Evolutionary conservation across 2,888 invertebrate genomes (phyloP).

Genomic region (Teleiodes luculella): DNA sequence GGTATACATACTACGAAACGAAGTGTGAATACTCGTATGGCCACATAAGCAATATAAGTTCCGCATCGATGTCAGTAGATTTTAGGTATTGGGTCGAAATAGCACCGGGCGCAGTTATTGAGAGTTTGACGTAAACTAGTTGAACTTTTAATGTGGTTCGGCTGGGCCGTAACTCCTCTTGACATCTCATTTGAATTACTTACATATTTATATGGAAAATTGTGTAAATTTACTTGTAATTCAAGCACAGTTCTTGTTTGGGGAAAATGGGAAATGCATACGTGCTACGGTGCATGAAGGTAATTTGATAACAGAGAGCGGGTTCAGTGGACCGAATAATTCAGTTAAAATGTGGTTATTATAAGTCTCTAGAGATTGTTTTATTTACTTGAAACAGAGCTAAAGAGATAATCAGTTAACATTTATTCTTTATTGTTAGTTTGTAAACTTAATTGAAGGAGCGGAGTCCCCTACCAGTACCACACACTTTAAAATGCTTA

Average conservation of each 20-base stretch:
- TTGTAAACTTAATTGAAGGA: too few relatives aligned
- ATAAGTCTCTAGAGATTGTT: too few relatives aligned
- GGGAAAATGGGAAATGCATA: too few relatives aligned
- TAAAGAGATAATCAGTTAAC: too few relatives aligned
- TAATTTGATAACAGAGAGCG: not conserved
- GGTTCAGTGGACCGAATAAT: not conserved
- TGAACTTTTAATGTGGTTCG: slow-evolving; percentile 10
- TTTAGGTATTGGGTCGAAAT: slow-evolving; percentile 1
- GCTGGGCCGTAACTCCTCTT: not conserved
- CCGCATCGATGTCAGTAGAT: not conserved
- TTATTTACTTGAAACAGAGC: not conserved
- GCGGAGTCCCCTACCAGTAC: too few relatives aligned
- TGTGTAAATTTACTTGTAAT: not conserved
- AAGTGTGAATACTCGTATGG: not conserved
- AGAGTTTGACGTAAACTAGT: slow-evolving; percentile 6
- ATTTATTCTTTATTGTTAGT: too few relatives aligned
- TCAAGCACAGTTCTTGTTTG: too few relatives aligned
- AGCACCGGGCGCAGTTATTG: slow-evolving; percentile 7
- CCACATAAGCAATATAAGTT: slow-evolving; percentile 4
- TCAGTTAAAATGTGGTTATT: too few relatives aligned
- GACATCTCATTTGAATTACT: slow-evolving; percentile 1
- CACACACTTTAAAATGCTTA: too few relatives aligned
- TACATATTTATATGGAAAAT: not conserved
- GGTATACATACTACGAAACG: not conserved
- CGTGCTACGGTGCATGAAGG: too few relatives aligned